Percentiles rank a stretch among this genome's conserved stretches.
Evolutionary conservation across 1,140 invertebrate genomes (phyloP).

Genomic region (Vanessa tameamea): DNA sequence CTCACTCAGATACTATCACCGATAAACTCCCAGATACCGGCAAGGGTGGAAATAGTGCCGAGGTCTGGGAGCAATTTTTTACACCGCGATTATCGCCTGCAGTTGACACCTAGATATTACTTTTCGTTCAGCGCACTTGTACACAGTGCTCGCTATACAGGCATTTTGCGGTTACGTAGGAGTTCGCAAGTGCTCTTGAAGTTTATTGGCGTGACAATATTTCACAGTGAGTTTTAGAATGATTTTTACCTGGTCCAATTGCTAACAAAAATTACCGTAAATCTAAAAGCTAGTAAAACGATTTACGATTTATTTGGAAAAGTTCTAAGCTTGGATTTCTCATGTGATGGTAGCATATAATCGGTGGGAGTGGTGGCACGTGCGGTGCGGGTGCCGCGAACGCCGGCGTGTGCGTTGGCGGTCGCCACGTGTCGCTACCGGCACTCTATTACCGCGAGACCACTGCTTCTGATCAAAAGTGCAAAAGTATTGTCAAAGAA

Average conservation of each 20-base stretch:
- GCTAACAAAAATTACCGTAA: neutral
- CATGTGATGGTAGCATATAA: slow-evolving; percentile 65
- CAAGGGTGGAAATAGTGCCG: slow-evolving; percentile 73
- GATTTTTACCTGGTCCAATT: neutral
- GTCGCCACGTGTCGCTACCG: slow-evolving; percentile 52
- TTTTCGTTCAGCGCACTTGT: slow-evolving; percentile 61
- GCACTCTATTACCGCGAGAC: slow-evolving; percentile 72
- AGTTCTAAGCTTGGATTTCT: slow-evolving; percentile 32
- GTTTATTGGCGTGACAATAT: slow-evolving; percentile 68
- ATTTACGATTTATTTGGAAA: neutral
- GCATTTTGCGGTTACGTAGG: slow-evolving; percentile 63
- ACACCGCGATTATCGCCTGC: slow-evolving; percentile 76
- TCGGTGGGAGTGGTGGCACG: slow-evolving; percentile 70
- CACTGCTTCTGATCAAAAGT: slow-evolving; percentile 49
- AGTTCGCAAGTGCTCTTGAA: slow-evolving; percentile 59
- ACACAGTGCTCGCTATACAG: slow-evolving; percentile 55
- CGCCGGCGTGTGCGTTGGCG: slow-evolving; percentile 40
- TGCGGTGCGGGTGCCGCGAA: slow-evolving; percentile 38
- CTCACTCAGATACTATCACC: slow-evolving; percentile 80
- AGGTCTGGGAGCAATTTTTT: slow-evolving; percentile 74
- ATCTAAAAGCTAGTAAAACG: neutral
- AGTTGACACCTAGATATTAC: slow-evolving; percentile 80
- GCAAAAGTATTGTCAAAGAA: slow-evolving; percentile 46
- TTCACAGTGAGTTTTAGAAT: slow-evolving; percentile 41
- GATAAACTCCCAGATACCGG: slow-evolving; percentile 76